phyloP scores from a whole-genome alignment of 1,140 invertebrate species.

The Andrena cerasifolii region DNA sequence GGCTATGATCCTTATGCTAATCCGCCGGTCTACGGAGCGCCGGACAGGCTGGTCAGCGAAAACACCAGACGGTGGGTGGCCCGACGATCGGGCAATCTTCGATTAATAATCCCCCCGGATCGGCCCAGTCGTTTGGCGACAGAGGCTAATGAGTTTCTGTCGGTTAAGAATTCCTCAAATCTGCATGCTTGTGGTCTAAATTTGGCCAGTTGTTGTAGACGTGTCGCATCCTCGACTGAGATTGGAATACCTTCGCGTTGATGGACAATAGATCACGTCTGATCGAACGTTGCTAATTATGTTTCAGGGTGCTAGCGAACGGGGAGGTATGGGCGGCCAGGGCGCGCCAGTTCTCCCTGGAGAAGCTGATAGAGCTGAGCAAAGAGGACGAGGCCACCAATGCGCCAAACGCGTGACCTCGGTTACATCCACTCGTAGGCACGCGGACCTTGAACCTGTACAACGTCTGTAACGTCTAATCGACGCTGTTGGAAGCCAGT shows the following conservation, averaged over 20 bases:
- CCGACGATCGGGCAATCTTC: conserved; percentile 1
- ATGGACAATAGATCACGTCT: too few relatives aligned
- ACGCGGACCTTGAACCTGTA: conserved; percentile 57
- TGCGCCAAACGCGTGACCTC: conserved; percentile 71
- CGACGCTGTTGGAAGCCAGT: conserved; percentile 10
- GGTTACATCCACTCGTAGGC: conserved; percentile 52
- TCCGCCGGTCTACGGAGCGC: conserved; percentile 95
- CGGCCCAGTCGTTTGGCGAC: too few relatives aligned
- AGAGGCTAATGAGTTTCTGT: too few relatives aligned
- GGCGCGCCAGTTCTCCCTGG: conserved; percentile 72
- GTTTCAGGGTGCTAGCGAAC: conserved; percentile 77
- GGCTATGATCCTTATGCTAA: conserved; percentile 97
- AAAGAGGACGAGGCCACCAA: conserved; percentile 62
- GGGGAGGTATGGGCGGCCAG: conserved; percentile 77
- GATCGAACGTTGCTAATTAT: too few relatives aligned
- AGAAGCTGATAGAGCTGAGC: conserved; percentile 58
- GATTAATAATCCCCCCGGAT: too few relatives aligned
- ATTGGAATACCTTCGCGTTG: too few relatives aligned
- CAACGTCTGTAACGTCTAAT: conserved; percentile 53
- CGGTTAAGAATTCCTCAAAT: too few relatives aligned
- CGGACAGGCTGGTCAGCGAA: conserved; percentile 91
- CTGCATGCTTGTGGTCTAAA: too few relatives aligned
- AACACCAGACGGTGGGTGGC: conserved; percentile 85
- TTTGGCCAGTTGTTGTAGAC: too few relatives aligned
- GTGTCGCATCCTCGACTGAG: too few relatives aligned